Base-by-base conservation (phyloP, 2,797 vertebrate species). In the Pipistrellus pipistrellus region DNA sequence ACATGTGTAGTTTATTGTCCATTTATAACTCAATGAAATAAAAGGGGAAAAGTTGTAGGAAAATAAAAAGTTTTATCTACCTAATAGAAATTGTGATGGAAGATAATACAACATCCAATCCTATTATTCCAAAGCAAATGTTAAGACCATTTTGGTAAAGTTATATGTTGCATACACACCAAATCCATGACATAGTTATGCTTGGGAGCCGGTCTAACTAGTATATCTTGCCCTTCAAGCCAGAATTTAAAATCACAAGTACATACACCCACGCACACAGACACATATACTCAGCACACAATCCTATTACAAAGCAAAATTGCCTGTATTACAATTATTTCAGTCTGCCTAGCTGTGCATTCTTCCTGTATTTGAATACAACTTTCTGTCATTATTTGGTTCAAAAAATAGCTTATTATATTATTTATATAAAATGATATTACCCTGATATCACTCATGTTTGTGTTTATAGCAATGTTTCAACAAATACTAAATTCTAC, bases 201-300 rank as follows among this genome's bases (percentile, higher is more conserved):
- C 86, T 94, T 89, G 38, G 59, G 77, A 98, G 93, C 95, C 44
- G 57, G 97, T 96, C 88, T 95, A 85, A 97, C 97, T 88, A 72
- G 97, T 80, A 13, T 35, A 88, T 82, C 97, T 96, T 57, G 91
- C 66, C 93, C 97, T 97, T 94, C 92, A 95, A 86, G 92, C n/a
- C 64, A 90, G 64, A 85, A 48, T 75, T 64, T 83, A 80, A 82
- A 88, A 83, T 48, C 64, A 77, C 51, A 41, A 13, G 32, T 14
- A 30, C 20, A 46, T 2, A 23, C 30, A 59, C 2, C 8, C 4
- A 44, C 0, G 30, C 8, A 21, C 25, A n/a, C 27, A 85, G 4
- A 23, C 18, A 69, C 38, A 62, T 7, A 76, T 11, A 69, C 2
- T 41, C n/a, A 35, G 41, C 75, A 69, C 38, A 14, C 53, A 64